Evolutionary conservation across 2,113 vertebrate species (phyloP).

Genomic region (Psilopsiagon aymara): DNA sequence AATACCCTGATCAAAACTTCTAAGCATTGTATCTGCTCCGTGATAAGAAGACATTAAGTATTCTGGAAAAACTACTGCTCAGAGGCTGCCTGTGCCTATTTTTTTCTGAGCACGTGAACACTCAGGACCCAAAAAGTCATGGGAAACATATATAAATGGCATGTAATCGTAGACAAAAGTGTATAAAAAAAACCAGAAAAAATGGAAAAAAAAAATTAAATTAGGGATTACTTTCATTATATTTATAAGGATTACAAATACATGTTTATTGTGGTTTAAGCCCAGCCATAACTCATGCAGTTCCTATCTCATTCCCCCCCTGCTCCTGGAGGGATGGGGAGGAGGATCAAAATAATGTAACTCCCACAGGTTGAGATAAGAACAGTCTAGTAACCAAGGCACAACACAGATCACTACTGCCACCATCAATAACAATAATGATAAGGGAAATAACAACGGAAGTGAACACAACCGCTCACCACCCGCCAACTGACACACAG

Average conservation of each 20-base stretch:
- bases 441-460: too few relatives aligned
- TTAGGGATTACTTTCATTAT: neutral
- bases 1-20: neutral
- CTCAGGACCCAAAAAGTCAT: neutral
- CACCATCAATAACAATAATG: too few relatives aligned
- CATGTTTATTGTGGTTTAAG: too few relatives aligned
- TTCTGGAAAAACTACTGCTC: neutral
- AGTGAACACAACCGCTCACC: too few relatives aligned
- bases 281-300: too few relatives aligned
- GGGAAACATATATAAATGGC: neutral
- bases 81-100: neutral
- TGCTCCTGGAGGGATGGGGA: too few relatives aligned
- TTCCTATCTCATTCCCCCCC: too few relatives aligned
- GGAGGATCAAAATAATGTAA: too few relatives aligned
- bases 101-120: neutral
- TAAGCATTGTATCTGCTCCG: rapidly evolving
- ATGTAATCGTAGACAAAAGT: neutral
- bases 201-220: neutral
- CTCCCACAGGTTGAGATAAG: too few relatives aligned
- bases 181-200: neutral
- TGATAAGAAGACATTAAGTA: neutral
- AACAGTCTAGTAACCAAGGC: too few relatives aligned
- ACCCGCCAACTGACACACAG: too few relatives aligned
- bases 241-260: neutral
- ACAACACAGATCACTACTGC: too few relatives aligned